A percentile compares a stretch with the other conserved stretches of the same genome.
phyloP scores from a whole-genome alignment of 1,140 invertebrate species.

The Nephotettix cincticeps region DNA sequence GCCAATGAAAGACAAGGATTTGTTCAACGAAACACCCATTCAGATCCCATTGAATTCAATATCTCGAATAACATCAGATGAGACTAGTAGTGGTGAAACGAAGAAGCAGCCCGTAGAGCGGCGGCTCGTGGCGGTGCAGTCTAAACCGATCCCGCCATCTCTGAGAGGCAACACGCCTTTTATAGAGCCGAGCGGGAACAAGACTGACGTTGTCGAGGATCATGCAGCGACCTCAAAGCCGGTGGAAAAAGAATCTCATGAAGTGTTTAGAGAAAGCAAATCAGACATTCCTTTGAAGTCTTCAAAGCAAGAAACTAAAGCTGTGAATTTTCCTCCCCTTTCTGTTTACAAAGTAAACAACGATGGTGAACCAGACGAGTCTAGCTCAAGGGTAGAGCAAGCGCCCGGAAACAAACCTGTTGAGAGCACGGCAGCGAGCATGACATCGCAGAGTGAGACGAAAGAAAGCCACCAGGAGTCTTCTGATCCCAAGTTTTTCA shows the following conservation, averaged over 20 bases:
- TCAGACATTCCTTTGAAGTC: neutral
- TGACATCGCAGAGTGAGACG: neutral
- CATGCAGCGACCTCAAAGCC: conserved; percentile 14
- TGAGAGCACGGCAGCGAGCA: neutral
- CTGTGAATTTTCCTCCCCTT: conserved; percentile 20
- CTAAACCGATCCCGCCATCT: conserved; percentile 37
- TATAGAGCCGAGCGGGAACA: conserved; percentile 10
- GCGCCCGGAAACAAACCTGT: neutral
- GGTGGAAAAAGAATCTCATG: conserved; percentile 28
- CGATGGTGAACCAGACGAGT: conserved; percentile 23
- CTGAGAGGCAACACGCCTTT: conserved; percentile 36
- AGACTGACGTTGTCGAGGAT: conserved; percentile 21
- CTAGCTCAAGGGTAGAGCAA: neutral
- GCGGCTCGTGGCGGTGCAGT: conserved; percentile 13
- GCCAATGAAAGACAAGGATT: neutral
- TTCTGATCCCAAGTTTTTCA: conserved; percentile 26
- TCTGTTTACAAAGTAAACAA: conserved; percentile 25
- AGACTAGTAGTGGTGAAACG: neutral
- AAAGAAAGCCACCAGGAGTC: neutral
- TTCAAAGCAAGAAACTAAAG: conserved; percentile 15
- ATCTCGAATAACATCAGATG: conserved; percentile 14
- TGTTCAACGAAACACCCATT: neutral
- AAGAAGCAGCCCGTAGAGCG: neutral
- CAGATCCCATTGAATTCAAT: neutral
- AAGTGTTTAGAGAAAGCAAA: conserved; percentile 21